These are phyloP conservation scores for Onthophagus taurus DNA, from an alignment of 1,140 invertebrate genomes.

Conservation along the genomic window DNA sequence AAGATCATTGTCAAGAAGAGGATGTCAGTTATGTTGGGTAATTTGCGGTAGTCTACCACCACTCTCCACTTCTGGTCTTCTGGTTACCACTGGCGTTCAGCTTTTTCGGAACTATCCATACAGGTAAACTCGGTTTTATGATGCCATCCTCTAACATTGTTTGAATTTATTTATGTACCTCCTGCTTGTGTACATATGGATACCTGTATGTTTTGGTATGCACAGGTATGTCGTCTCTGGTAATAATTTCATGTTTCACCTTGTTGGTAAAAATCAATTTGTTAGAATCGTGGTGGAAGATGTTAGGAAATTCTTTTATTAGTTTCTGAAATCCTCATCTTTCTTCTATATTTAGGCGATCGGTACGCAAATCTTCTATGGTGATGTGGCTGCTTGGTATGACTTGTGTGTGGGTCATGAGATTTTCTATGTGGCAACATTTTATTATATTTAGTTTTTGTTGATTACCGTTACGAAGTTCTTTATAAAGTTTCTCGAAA, in stretches of 20 bases:
- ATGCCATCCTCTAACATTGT: slow-evolving; percentile 14
- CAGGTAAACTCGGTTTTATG: slow-evolving; percentile 6
- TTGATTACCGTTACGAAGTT: neutral
- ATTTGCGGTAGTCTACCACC: slow-evolving; percentile 32
- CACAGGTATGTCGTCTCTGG: slow-evolving; percentile 14
- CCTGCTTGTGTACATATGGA: slow-evolving; percentile 20
- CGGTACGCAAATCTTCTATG: neutral
- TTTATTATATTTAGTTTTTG: neutral
- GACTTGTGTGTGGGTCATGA: neutral
- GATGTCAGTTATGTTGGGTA: slow-evolving; percentile 39
- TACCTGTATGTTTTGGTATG: slow-evolving; percentile 21
- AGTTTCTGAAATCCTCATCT: neutral
- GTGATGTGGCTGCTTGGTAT: neutral
- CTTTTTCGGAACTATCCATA: slow-evolving; percentile 10
- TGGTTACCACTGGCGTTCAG: slow-evolving; percentile 19
- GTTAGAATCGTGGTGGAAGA: slow-evolving; percentile 15
- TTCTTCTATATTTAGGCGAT: neutral
- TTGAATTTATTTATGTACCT: slow-evolving; percentile 23
- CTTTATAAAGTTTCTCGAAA: neutral
- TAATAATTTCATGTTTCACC: slow-evolving; percentile 17
- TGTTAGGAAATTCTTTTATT: slow-evolving; percentile 10
- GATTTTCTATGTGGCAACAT: neutral
- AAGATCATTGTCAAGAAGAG: slow-evolving; percentile 43
- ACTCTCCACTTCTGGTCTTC: slow-evolving; percentile 31
- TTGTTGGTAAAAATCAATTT: slow-evolving; percentile 17